Evolutionary conservation across 2,888 invertebrate species (phyloP), one percentile per base, ranked within the genome.

Genomic region (Cataglyphis cursor): DNA sequence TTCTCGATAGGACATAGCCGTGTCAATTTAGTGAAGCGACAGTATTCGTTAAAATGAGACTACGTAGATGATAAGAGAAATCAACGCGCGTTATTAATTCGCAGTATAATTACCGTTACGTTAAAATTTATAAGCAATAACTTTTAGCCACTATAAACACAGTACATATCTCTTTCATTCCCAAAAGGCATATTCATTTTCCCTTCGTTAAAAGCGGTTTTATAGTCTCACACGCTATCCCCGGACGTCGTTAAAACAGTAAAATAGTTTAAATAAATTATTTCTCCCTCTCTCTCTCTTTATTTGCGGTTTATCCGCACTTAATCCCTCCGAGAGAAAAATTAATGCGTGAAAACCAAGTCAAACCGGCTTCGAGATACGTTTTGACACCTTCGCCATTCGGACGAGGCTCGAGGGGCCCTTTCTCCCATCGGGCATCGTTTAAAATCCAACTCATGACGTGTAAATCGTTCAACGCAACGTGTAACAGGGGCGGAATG

Each of bases 401-500:
- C 35, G 65, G 31, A 21, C 57, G 35, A 73, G 41, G n/a, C 48
- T 35, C 48, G 48, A 44, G 66, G 21, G 64, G 21, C n/a, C 18
- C 24, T 75, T 65, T 24, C 51, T 65, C 18, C 48, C 75, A 35
- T 51, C 24, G 74, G 21, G 18, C 18, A 31, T 35, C 74, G 31
- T 74, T 75, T 51, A 51, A 48, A 64, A 44, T 21, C 21, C 65
- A 35, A 35, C 24, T 65, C 48, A 8, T 24, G 44, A 12, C 21
- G 31, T 44, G 62, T 74, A 74, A 74, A 74, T 74, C 21, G 64
- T 64, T 74, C 31, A 31, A 74, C 31, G 48, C 51, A 51, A n/a
- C 8, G 75, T 75, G 48, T 64, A 64, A 48, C 74, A 31, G 6
- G 35, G 48, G 6, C 12, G 78, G 57, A 15, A 35, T 35, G 54